Evolutionary conservation across 2,888 invertebrate genomes (phyloP), one percentile per base, ranked within the genome.

Genomic region (Selenia dentaria): DNA sequence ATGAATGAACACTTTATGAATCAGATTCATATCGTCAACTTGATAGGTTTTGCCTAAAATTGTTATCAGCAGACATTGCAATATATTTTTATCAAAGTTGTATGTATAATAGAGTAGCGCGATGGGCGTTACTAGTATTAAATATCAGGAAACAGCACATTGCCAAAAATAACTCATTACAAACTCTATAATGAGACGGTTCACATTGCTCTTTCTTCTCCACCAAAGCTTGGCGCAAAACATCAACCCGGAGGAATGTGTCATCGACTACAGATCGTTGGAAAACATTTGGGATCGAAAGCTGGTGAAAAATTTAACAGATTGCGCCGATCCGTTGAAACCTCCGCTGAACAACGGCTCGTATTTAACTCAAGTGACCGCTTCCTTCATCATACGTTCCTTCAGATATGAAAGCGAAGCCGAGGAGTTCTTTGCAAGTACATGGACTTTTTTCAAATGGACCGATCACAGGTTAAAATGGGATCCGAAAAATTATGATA

Each of bases 391-490:
- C 0, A 20, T 83, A n/a, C 70, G 62, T 46, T 48, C 48, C 0
- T 79, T 83, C 29, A 31, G 27, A 1, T 74, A 72, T 4, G 49
- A 63, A 14, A 56, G 52, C 6, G 46, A 59, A 25, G n/a, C n/a
- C n/a, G n/a, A n/a, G n/a, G 16, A 54, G 0, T 66, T 83, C 9
- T 36, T 47, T 0, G 38, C 67, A 0, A 42, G 55, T 6, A 59
- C 44, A 1, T 60, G 59, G 67, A 46, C 59, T 10, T 16, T 29
- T 0, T 3, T 70, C 0, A 1, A 16, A 0, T 79, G 74, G 73
- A 27, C 8, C 0, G 73, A 79, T 10, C 35, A 57, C 0, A 59
- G 72, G n/a, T 46, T 75, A 2, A 54, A 52, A 38, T 79, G 79
- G 79, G 53, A 76, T 9, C 62, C 64, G 0, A 47, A 38, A 1